Percentiles rank a stretch among this genome's conserved stretches.
phyloP scores from a whole-genome alignment of 1,140 invertebrate species.

The Gonioctena quinquepunctata region DNA sequence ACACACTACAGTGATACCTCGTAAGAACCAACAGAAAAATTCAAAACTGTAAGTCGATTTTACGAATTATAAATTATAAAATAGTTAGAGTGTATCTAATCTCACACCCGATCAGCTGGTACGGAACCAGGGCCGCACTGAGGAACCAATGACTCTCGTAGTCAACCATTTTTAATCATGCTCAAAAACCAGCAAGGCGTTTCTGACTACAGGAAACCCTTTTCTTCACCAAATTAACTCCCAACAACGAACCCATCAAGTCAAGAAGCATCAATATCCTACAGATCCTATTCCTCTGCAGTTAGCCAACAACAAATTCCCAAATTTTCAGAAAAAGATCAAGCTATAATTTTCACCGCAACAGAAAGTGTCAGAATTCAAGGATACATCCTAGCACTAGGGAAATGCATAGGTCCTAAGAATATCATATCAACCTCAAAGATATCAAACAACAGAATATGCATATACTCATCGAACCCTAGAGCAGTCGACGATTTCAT shows the following conservation, averaged over 20 bases:
- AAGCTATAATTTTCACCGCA: conserved; percentile 5
- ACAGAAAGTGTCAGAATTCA: background rate
- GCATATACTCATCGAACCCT: background rate
- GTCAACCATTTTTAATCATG: background rate
- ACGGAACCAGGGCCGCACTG: background rate
- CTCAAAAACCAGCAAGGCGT: background rate
- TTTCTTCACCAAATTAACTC: background rate
- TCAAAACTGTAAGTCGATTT: too few species aligned
- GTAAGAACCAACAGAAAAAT: too few species aligned
- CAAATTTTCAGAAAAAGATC: background rate
- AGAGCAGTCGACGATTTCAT: background rate
- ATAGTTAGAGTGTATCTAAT: too few species aligned
- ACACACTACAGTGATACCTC: too few species aligned
- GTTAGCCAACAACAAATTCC: background rate
- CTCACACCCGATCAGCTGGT: too few species aligned
- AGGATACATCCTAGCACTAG: conserved; percentile 7
- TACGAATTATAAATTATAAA: too few species aligned
- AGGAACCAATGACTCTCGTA: background rate
- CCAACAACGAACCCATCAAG: background rate
- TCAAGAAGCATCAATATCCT: too few species aligned
- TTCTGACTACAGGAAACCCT: background rate
- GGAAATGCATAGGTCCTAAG: background rate
- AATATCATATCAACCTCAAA: conserved; percentile 3
- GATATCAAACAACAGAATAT: conserved; percentile 13
- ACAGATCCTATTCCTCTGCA: background rate